Evolutionary conservation across 2,888 invertebrate genomes (phyloP), one percentile per base, ranked within the genome.

Genomic region (Branchellion lobata): DNA sequence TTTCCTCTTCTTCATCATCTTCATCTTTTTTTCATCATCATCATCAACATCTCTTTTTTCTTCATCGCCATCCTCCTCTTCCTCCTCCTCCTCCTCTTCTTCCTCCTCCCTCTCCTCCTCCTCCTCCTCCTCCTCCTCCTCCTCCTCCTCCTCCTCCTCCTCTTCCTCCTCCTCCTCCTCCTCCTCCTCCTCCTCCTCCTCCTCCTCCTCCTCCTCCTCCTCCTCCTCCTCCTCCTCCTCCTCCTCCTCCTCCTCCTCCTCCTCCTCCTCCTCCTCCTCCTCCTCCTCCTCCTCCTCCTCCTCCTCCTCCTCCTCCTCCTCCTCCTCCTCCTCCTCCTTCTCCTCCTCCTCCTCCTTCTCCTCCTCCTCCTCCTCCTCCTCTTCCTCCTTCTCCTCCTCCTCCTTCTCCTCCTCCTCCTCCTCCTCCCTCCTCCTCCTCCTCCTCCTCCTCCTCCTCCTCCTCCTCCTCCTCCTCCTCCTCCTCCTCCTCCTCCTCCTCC

Each of bases 371-470:
- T 65, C 47, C 29, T 68, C 69, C 77, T 74, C 65, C 8, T 61
- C 47, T 29, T 65, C 47, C 29, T 68, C 69, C 21, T 24, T 77
- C 29, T 57, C 61, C 21, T 69, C 61, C 21, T 69, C 31, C n/a
- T 34, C n/a, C 31, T 77, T 24, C 65, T 34, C 29, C 31, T 47
- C 65, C 31, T 61, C 68, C 27, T 65, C 65, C 77, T 61, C 77
- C 31, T 47, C 27, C 77, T 61, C 77, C n/a, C 21, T 69, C 61
- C 34, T 47, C 65, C 77, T 77, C 65, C 65, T 47, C 47, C 61
- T 77, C 68, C 27, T 65, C 65, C 61, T 77, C 77, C 65, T 47
- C 65, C 53, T 29, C 61, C 65, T 65, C 65, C 77, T 74, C 65
- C 21, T 61, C 47, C n/a, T 65, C 47, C 29, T 68, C 69, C 77